Evolutionary conservation across 2,113 vertebrate genomes (phyloP), one percentile per base, ranked within the genome.

Genomic region (Entelurus aequoreus): DNA sequence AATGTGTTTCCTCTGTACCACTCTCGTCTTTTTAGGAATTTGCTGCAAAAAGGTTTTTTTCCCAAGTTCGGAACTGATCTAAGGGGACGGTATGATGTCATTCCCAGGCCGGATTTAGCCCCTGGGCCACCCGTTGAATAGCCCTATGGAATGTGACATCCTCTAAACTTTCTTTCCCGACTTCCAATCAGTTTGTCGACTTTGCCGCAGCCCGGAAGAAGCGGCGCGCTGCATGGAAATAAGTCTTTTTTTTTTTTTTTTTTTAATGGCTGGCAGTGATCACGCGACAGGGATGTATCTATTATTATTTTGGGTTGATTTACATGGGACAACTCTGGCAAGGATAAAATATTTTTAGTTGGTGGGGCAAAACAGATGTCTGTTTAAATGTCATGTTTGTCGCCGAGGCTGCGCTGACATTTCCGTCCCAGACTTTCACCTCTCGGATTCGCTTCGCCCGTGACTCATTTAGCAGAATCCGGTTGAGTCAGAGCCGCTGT

Each of bases 351-450:
- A 84, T 83, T 86, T 88, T 79, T 48, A 69, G 62, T 83, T 68
- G 76, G 67, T 69, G 79, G 61, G 64, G 80, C 36, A 63, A 75
- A 86, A 85, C 86, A 87, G 86, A 85, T 87, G 86, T 87, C 79
- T 82, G 77, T 82, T 81, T 84, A 87, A 88, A 88, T 88, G 84
- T 86, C 87, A 88, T 78, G 84, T 87, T 86, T 88, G 84, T 85
- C 79, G 68, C 81, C 15, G 75, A 82, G 81, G 81, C 83, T 77
- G 75, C 14, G 79, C 72, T 88, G 87, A 87, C 87, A 88, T 88
- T 88, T 88, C 48, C 69, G 73, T 80, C 79, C 67, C 80, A 78
- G 82, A 86, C 81, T 84, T 82, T 75, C 79, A 83, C 84, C 84
- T 80, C 86, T 82, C 69, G 53, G 75, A 82, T 83, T 74, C 50